Evolutionary conservation across 2,888 invertebrate species (phyloP), one percentile per base, ranked within the genome.

Genomic region (Cerastis leucographa): DNA sequence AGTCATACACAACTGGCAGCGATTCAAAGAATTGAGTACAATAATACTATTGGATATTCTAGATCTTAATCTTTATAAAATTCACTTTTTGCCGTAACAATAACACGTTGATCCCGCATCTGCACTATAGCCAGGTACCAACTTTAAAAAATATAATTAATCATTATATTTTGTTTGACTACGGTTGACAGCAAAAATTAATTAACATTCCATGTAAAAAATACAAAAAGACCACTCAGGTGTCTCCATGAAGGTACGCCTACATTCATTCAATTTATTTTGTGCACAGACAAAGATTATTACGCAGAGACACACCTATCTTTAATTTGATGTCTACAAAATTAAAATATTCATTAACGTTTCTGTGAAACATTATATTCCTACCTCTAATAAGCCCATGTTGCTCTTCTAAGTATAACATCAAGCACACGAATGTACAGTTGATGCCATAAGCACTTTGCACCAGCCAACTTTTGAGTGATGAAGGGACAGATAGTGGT

Each of bases 141-240:
- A 86, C 70, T 85, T 88, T 91, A 84, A 91, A 92, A 91, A 92
- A 91, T 88, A 92, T 92, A 91, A 95, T 96, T 95, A 95, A 96
- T 96, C 95, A 95, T 94, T 93, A 92, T 91, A 92, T 94, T 94
- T 94, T 95, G 94, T 95, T 94, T 94, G 93, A 92, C 91, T 92
- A 91, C 93, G 92, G 94, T 94, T 95, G 95, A 96, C 96, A 96
- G 94, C 91, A 91, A 94, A 96, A 95, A 96, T 96, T 96, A 96
- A 96, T 96, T 96, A 96, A 96, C 93, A 96, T 96, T 95, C 96
- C 95, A 85, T 91, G 91, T 94, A 92, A 95, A 95, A 95, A 94
- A 93, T 86, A 92, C 85, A 93, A 94, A 93, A 95, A 95, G 91
- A 90, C 89, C 92, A 93, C 94, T 95, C 94, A 95, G 94, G 94